Conservation (phyloP, 1,140 invertebrate species). For the Piezodorus guildinii region DNA sequence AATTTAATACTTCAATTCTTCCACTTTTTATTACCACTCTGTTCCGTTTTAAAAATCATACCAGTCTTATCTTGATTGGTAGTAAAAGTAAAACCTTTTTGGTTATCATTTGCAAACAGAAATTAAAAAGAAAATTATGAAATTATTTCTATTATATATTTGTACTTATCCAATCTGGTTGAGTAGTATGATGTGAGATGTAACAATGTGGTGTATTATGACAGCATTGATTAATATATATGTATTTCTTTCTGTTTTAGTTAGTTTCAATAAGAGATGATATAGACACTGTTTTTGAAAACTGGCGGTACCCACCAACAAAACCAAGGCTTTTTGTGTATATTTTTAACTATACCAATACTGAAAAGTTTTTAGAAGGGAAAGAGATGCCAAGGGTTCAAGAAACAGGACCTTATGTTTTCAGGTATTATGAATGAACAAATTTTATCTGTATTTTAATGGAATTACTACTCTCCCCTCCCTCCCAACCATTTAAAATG, state of each 20-base stretch:
- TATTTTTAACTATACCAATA: constrained; percentile 22
- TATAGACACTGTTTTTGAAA: constrained; percentile 21
- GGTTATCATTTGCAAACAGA: neutral
- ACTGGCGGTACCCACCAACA: constrained; percentile 19
- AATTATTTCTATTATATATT: neutral
- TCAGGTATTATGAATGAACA: constrained; percentile 10
- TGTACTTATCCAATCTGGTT: neutral
- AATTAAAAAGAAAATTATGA: neutral
- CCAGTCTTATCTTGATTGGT: too few relatives aligned
- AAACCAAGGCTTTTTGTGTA: constrained; percentile 12
- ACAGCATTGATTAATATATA: too few relatives aligned
- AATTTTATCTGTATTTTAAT: neutral
- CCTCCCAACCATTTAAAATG: too few relatives aligned
- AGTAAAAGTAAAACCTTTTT: too few relatives aligned
- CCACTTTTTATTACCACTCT: too few relatives aligned
- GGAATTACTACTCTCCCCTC: too few relatives aligned
- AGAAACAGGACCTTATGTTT: constrained; percentile 22
- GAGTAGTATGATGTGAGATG: too few relatives aligned
- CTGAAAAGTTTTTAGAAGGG: constrained; percentile 9
- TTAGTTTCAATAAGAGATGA: constrained; percentile 24
- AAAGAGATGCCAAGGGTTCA: constrained; percentile 7
- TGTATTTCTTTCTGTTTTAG: constrained; percentile 7
- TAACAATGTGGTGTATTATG: too few relatives aligned
- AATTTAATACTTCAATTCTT: too few relatives aligned
- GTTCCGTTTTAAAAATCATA: too few relatives aligned